These are phyloP conservation scores for Trinectes maculatus DNA, from an alignment of 2,113 vertebrate species.

Conservation along the genomic window DNA sequence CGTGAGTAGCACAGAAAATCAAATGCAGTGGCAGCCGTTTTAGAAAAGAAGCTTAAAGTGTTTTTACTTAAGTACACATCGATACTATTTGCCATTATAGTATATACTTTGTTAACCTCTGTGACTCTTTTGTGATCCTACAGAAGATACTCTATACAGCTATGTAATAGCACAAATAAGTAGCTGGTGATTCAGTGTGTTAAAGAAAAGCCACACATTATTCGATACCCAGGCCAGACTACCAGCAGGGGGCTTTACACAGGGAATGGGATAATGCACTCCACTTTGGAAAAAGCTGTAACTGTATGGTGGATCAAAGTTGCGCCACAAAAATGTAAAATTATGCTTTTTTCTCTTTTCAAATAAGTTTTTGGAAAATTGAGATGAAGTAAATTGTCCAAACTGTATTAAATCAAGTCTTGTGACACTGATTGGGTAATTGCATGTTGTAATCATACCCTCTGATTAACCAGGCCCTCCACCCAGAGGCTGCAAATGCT, in stretches of 20 bases:
- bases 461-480: no score
- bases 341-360: background rate
- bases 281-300: background rate
- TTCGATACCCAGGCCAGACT: background rate
- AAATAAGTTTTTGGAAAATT: background rate
- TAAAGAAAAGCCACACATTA: background rate
- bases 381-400: no score
- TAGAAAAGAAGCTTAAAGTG: slow-evolving; percentile 26
- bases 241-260: background rate
- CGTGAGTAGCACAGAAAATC: slow-evolving; percentile 49
- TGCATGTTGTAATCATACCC: no score
- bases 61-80: no score
- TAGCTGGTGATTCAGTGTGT: slow-evolving; percentile 12
- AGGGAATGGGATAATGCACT: background rate
- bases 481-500: no score
- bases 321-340: background rate
- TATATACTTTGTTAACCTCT: background rate
- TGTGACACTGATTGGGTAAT: no score
- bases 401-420: no score
- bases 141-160: slow-evolving; percentile 3
- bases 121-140: background rate
- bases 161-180: slow-evolving; percentile 14
- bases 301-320: background rate
- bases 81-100: no score
- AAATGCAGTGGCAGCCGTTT: slow-evolving; percentile 28